A percentile compares a stretch with the other conserved stretches of the same genome.
phyloP scores from a whole-genome alignment of 1,140 invertebrate genomes.

The Kradibia gibbosae region DNA sequence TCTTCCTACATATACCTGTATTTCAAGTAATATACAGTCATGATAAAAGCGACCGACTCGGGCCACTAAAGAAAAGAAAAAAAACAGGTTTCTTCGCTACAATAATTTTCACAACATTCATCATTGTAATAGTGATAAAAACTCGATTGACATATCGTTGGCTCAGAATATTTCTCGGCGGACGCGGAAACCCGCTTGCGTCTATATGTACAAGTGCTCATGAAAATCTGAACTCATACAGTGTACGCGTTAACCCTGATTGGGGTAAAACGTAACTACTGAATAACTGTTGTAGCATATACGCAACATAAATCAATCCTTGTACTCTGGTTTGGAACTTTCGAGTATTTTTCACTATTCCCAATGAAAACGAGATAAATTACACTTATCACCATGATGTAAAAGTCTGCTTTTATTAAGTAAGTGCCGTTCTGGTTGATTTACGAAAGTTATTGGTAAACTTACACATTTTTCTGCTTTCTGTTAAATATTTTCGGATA shows the following conservation, averaged over 20 bases:
- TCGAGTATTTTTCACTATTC: neutral
- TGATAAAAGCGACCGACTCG: neutral
- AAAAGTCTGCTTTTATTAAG: slow-evolving; percentile 33
- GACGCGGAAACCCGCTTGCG: slow-evolving; percentile 17
- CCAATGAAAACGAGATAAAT: slow-evolving; percentile 26
- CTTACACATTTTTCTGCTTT: neutral
- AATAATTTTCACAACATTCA: slow-evolving; percentile 43
- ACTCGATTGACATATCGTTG: slow-evolving; percentile 18
- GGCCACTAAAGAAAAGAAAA: slow-evolving; percentile 5
- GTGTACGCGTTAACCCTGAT: slow-evolving; percentile 28
- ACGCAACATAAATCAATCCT: slow-evolving; percentile 21
- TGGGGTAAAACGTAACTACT: slow-evolving; percentile 13
- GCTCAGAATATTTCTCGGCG: neutral
- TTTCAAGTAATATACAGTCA: neutral
- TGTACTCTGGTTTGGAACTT: neutral
- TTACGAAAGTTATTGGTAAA: slow-evolving; percentile 18
- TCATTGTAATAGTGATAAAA: slow-evolving; percentile 34
- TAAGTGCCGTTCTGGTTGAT: slow-evolving; percentile 21
- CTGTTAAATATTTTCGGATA: neutral
- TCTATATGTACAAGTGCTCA: neutral
- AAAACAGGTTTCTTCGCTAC: slow-evolving; percentile 23
- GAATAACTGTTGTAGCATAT: neutral
- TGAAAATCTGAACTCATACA: neutral
- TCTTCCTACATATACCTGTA: neutral
- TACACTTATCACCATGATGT: slow-evolving; percentile 32